Evolutionary conservation across 2,888 invertebrate species (phyloP), one percentile per base, ranked within the genome.

Genomic region (Mimas tiliae): DNA sequence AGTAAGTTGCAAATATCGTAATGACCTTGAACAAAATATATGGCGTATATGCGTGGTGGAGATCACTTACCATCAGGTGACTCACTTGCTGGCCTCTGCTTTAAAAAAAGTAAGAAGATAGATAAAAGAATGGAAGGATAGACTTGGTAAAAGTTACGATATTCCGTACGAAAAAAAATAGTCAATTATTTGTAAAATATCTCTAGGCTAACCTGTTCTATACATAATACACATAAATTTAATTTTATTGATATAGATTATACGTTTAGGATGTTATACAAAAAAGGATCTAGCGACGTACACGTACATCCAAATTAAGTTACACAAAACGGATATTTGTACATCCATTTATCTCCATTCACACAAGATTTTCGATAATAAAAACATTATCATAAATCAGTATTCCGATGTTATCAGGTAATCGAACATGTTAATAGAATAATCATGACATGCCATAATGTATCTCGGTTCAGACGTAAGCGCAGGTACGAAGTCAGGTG

Each of bases 371-470:
- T 68, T 62, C 63, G 66, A 69, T 70, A 71, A 69, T 68, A 67
- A 68, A 67, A 69, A 63, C n/a, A 78, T 84, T 81, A 81, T 73
- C 75, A 81, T 82, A 80, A 78, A 81, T 81, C 75, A 79, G 78
- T 77, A 83, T 82, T 79, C 74, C 67, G 81, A 85, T 82, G 69
- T 76, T 83, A 86, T 86, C 85, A 67, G 55, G 69, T 78, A 80
- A 85, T 85, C 82, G 81, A 81, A 81, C 79, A 80, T 75, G 78
- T 83, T 86, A 84, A 85, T 86, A 81, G 79, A 85, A 85, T 82
- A 78, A 84, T 84, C 83, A 76, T 79, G 79, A 79, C 83, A 78
- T 73, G 78, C 78, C 77, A 74, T 72, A 76, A 77, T 70, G 72
- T 73, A 19, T 12, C 12, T 27, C 16, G 42, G 6, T 16, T 6